Evolutionary conservation across 2,797 vertebrate genomes (phyloP).

Genomic region (Chrosomus eos): DNA sequence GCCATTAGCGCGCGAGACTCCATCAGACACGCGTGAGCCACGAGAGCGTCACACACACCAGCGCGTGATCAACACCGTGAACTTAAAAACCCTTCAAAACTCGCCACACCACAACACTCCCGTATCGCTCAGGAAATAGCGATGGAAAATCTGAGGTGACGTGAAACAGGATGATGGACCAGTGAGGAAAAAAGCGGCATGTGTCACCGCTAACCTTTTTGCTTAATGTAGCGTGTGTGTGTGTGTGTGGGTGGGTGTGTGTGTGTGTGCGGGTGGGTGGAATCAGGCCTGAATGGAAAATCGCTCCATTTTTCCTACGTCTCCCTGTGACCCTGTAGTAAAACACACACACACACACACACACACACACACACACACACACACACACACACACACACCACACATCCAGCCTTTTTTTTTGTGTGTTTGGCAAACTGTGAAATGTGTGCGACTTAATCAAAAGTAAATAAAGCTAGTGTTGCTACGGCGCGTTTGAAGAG

Average conservation of each 20-base stretch:
- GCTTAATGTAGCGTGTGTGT: conserved; percentile 81
- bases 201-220: conserved; percentile 84
- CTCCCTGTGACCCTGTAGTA: conserved; percentile 66
- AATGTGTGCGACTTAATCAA: conserved; percentile 60
- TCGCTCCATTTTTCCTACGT: conserved; percentile 75
- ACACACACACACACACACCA: conserved; percentile 63
- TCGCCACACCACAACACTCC: background rate
- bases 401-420: conserved; percentile 65
- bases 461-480: conserved; percentile 57
- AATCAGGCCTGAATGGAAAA: conserved; percentile 83
- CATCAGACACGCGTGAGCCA: conserved; percentile 68
- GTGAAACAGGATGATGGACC: conserved; percentile 73
- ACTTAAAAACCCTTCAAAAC: conserved; percentile 29
- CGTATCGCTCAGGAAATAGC: conserved; percentile 38
- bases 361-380: conserved; percentile 55
- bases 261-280: conserved; percentile 63
- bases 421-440: conserved; percentile 73
- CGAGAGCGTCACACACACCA: conserved; percentile 62
- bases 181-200: conserved; percentile 74
- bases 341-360: conserved; percentile 58
- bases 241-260: conserved; percentile 59
- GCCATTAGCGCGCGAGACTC: conserved; percentile 56
- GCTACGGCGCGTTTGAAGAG: conserved; percentile 21
- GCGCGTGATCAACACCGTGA: conserved; percentile 2
- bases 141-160: conserved; percentile 80